Base-by-base conservation (phyloP, 2,888 invertebrate species). In the Scaptomyza flava region DNA sequence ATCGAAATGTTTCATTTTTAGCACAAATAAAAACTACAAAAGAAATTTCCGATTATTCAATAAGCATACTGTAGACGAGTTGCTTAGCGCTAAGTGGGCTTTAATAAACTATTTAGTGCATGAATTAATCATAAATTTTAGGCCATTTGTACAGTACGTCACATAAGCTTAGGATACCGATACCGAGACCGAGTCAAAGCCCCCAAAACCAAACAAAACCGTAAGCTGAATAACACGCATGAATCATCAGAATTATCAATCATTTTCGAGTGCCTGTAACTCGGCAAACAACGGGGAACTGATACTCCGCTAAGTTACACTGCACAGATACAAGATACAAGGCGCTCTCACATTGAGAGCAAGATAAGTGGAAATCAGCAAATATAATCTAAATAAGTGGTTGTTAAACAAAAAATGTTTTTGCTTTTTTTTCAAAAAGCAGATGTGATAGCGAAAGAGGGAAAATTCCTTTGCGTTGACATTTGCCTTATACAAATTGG, bases 361-460 rank as follows among this genome's bases (percentile, higher is more conserved):
- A 77, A 71, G 73, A 82, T 82, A 85, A 85, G 83, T 85, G 87
- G 87, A 82, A 85, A 85, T 85, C 89, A 85, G 83, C 83, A 85
- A 89, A 89, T 89, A 88, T 89, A 89, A 88, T 88, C 90, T 76
- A 79, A 80, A 89, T 89, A 89, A 88, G 88, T 88, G 90, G 81
- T 89, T 88, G 88, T 88, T 88, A 89, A 88, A 88, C 90, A 89
- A 79, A 66, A 51, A 36, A 11, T 3, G 0, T 60, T 65, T 57
- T 73, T 63, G 59, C 57, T 68, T 67, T 47, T 62, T 43, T 48
- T 52, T 14, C 8, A 34, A 3, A 2, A 14, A 27, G 27, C 1
- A 27, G 23, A 23, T 23, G 23, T 0, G 36, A 38, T 45, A 59
- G 51, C 30, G 52, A 58, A 31, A 14, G 57, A 45, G 48, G 41